These are phyloP conservation scores for Laterallus jamaicensis DNA, from an alignment of 2,113 vertebrate genomes.

Conservation along the genomic window DNA sequence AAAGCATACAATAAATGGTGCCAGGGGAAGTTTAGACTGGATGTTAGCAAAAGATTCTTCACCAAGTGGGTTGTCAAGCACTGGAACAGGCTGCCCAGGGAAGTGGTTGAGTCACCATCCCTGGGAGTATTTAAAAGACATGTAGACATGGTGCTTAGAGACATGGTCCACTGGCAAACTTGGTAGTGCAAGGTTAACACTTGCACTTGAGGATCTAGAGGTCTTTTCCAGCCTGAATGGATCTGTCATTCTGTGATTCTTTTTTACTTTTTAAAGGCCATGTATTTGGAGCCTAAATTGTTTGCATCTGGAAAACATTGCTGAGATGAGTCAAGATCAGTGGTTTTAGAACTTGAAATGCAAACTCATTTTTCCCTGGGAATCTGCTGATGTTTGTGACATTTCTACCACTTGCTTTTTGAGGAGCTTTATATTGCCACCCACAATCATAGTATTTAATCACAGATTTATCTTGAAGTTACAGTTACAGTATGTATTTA, in stretches of 20 bases:
- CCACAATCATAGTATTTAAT: slow-evolving; percentile 3
- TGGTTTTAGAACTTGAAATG: slow-evolving; percentile 39
- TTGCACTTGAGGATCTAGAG: too few relatives aligned
- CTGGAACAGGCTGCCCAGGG: too few relatives aligned
- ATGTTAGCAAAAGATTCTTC: too few relatives aligned
- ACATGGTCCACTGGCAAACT: too few relatives aligned
- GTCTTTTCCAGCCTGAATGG: too few relatives aligned
- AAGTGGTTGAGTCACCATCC: too few relatives aligned
- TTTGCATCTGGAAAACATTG: slow-evolving; percentile 40
- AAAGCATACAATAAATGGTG: not conserved
- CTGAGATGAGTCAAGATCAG: slow-evolving; percentile 23
- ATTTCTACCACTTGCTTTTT: slow-evolving; percentile 43
- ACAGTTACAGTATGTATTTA: not conserved
- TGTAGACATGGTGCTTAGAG: too few relatives aligned
- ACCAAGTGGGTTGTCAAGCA: too few relatives aligned
- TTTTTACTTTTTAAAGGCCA: not conserved
- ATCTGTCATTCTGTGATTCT: too few relatives aligned
- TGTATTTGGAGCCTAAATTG: not conserved
- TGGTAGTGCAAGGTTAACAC: too few relatives aligned
- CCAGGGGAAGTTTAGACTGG: too few relatives aligned
- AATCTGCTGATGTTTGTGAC: slow-evolving; percentile 57
- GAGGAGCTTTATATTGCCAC: not conserved
- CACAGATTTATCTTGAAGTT: slow-evolving; percentile 24
- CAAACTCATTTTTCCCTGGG: not conserved
- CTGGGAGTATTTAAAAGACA: too few relatives aligned